Conservation (phyloP, 2,888 invertebrate genomes). For the Cephus pygmeus region DNA sequence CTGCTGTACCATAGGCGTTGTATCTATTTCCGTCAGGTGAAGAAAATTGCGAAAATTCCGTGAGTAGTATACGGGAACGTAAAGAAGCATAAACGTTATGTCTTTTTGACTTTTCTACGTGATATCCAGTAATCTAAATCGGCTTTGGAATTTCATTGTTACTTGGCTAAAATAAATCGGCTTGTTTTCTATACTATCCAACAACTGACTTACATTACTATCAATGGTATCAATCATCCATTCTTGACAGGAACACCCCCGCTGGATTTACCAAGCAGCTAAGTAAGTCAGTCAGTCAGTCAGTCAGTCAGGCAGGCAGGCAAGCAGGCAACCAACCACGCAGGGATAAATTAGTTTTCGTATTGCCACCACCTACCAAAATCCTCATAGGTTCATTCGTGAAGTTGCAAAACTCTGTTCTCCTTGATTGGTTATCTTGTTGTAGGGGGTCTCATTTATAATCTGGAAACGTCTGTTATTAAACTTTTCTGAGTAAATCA, state of each 20-base stretch:
- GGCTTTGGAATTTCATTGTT: not conserved
- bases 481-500: not conserved
- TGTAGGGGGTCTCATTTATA: not conserved
- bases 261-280: not conserved
- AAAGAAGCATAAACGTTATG: not conserved
- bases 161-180: not conserved
- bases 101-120: not conserved
- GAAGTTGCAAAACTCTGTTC: not conserved
- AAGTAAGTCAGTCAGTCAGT: not conserved
- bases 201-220: not conserved
- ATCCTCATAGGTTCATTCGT: conserved; percentile 2
- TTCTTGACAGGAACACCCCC: not conserved
- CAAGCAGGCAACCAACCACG: not conserved
- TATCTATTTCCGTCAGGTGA: not conserved
- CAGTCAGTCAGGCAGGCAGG: not conserved
- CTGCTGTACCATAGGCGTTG: not conserved
- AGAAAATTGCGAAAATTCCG: not conserved
- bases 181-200: not conserved
- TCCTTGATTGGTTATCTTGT: not conserved
- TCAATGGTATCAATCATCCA: not conserved
- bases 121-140: not conserved
- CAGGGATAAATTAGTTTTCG: not conserved
- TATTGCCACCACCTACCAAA: not conserved
- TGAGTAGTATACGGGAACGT: not conserved
- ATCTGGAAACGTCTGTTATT: not conserved